Percentiles rank a stretch among this genome's conserved stretches.
These are phyloP conservation scores for Pyrrhia umbra DNA, from an alignment of 2,888 invertebrate genomes.

Conservation along the genomic window DNA sequence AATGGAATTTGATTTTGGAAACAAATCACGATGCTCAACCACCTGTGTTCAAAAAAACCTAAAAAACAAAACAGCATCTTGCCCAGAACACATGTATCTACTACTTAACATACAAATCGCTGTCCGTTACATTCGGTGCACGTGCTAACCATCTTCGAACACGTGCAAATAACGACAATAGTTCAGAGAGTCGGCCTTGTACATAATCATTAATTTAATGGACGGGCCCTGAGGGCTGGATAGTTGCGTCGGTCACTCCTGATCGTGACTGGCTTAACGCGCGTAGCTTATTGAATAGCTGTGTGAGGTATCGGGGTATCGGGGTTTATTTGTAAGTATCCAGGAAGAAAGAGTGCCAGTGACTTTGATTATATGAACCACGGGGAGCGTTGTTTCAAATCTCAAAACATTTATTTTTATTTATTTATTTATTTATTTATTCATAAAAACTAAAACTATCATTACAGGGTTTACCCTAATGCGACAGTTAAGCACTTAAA, in stretches of 20 bases:
- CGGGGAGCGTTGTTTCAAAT: too few species aligned
- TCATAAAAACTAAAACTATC: too few species aligned
- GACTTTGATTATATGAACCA: too few species aligned
- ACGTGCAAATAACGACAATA: conserved; percentile 84
- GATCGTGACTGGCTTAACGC: conserved; percentile 70
- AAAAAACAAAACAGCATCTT: conserved; percentile 30
- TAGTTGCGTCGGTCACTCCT: conserved; percentile 66
- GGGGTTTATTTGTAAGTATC: too few species aligned
- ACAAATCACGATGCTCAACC: background rate
- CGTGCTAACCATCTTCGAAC: conserved; percentile 66
- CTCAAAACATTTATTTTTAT: too few species aligned
- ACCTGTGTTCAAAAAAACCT: background rate
- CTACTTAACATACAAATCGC: conserved; percentile 58
- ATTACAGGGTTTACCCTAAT: too few species aligned
- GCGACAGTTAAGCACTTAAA: too few species aligned
- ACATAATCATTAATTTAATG: conserved; percentile 85
- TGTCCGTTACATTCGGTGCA: conserved; percentile 66
- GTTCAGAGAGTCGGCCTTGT: conserved; percentile 69
- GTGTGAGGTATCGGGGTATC: conserved; percentile 20
- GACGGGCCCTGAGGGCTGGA: conserved; percentile 65
- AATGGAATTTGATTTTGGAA: too few species aligned
- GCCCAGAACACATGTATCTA: conserved; percentile 29
- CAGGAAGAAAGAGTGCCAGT: too few species aligned
- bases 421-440: too few species aligned
- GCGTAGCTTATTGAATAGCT: conserved; percentile 58